A percentile compares a stretch with the other conserved stretches of the same genome.
Conservation (phyloP, 37 sponge, comb jelly and placozoan species). For the Beroe ovata region DNA sequence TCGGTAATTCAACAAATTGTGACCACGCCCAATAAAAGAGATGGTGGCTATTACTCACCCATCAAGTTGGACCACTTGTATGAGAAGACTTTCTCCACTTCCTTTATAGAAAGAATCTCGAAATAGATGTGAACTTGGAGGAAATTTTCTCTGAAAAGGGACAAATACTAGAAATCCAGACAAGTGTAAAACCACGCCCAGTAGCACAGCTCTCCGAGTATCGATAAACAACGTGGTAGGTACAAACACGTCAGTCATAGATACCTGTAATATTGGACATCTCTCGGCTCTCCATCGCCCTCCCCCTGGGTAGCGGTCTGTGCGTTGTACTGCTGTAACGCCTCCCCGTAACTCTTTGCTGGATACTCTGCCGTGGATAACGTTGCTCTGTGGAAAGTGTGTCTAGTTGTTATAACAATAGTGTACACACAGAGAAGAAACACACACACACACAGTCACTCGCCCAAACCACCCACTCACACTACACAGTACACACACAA, state of each 20-base stretch:
- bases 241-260: too few species aligned
- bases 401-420: too few species aligned
- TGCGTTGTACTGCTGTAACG: neutral
- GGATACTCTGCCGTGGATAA: slow-evolving; percentile 58
- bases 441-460: too few species aligned
- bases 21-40: too few species aligned
- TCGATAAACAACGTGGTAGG: too few species aligned
- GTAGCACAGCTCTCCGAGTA: too few species aligned
- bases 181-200: too few species aligned
- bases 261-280: slow-evolving; percentile 21
- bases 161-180: too few species aligned
- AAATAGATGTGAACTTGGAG: slow-evolving; percentile 41
- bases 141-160: slow-evolving; percentile 46
- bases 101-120: slow-evolving; percentile 51
- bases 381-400: slow-evolving; percentile 32
- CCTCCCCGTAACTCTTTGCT: slow-evolving; percentile 36
- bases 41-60: slow-evolving; percentile 44
- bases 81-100: slow-evolving; percentile 48
- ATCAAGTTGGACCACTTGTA: slow-evolving; percentile 64
- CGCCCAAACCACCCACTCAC: too few species aligned
- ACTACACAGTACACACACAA: too few species aligned
- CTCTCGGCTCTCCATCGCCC: neutral
- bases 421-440: too few species aligned
- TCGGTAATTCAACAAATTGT: too few species aligned
- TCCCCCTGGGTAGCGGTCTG: neutral